phyloP scores from a whole-genome alignment of 1,140 invertebrate species.

The Leptestheria dahalacensis region DNA sequence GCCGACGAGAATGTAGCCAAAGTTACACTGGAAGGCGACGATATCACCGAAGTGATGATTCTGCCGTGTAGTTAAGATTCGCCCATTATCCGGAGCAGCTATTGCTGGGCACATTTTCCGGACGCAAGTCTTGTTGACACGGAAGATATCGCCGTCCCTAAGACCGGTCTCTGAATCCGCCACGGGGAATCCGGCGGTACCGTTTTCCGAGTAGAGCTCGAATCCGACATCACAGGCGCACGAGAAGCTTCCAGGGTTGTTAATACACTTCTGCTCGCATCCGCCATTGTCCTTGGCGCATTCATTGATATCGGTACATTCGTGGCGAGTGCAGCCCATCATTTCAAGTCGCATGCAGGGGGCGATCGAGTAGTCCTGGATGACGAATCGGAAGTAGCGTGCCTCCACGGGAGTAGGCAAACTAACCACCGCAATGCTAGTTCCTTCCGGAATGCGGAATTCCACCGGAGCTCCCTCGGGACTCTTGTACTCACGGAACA shows the following conservation, averaged over 20 bases:
- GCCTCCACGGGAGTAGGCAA: conserved; percentile 82
- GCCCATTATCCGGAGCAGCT: conserved; percentile 71
- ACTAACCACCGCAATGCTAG: conserved; percentile 65
- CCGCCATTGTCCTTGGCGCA: conserved; percentile 77
- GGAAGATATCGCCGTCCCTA: conserved; percentile 70
- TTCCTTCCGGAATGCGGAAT: conserved; percentile 71
- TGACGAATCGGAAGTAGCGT: conserved; percentile 68
- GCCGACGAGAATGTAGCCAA: conserved; percentile 83
- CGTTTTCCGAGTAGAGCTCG: conserved; percentile 75
- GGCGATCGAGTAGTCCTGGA: conserved; percentile 73
- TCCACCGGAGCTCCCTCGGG: conserved; percentile 83
- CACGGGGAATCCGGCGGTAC: conserved; percentile 76
- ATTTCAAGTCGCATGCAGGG: conserved; percentile 83
- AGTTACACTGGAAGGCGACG: conserved; percentile 83
- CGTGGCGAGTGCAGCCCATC: conserved; percentile 79
- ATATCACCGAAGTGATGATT: conserved; percentile 80
- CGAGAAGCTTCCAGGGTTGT: conserved; percentile 65
- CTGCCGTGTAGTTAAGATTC: conserved; percentile 62
- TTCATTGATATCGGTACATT: conserved; percentile 85
- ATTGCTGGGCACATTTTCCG: conserved; percentile 74
- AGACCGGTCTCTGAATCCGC: conserved; percentile 68
- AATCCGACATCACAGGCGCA: conserved; percentile 86
- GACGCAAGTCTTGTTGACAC: conserved; percentile 89
- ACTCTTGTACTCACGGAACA: conserved; percentile 79
- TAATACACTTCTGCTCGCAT: conserved; percentile 86